Evolutionary conservation across 2,888 invertebrate species (phyloP).

Genomic region (Gonocerus acuteangulatus): DNA sequence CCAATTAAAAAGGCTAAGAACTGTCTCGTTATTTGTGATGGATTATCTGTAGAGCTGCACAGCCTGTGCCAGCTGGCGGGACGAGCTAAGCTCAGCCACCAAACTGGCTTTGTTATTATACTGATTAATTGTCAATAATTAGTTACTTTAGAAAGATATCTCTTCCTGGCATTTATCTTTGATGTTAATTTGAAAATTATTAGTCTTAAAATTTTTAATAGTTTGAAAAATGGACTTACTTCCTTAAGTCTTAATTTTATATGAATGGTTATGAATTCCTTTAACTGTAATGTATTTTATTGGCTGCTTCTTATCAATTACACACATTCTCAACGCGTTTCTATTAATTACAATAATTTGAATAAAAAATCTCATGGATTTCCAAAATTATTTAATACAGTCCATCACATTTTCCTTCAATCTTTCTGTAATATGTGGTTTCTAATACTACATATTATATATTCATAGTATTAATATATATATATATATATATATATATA

Average conservation of each 20-base stretch:
- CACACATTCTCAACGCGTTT: not conserved
- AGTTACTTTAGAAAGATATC: not conserved
- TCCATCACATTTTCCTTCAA: too few relatives aligned
- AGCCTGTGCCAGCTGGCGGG: constrained; percentile 1
- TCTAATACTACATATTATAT: too few relatives aligned
- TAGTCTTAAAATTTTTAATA: constrained; percentile 1
- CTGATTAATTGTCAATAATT: not conserved
- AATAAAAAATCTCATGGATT: too few relatives aligned
- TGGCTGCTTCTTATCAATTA: not conserved
- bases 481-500: constrained; percentile 7
- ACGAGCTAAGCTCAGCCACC: not conserved
- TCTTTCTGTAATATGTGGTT: too few relatives aligned
- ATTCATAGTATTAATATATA: too few relatives aligned
- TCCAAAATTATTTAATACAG: too few relatives aligned
- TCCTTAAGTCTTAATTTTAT: not conserved
- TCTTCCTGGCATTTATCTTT: not conserved
- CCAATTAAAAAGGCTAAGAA: constrained; percentile 8
- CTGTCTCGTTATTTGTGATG: constrained; percentile 10
- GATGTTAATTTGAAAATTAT: not conserved
- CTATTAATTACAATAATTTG: too few relatives aligned
- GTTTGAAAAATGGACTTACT: not conserved
- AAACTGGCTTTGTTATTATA: not conserved
- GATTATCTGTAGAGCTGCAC: constrained; percentile 6
- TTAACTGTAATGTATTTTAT: not conserved
- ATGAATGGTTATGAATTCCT: too few relatives aligned